phyloP scores from a whole-genome alignment of 2,797 vertebrate species.

The Zalophus californianus region DNA sequence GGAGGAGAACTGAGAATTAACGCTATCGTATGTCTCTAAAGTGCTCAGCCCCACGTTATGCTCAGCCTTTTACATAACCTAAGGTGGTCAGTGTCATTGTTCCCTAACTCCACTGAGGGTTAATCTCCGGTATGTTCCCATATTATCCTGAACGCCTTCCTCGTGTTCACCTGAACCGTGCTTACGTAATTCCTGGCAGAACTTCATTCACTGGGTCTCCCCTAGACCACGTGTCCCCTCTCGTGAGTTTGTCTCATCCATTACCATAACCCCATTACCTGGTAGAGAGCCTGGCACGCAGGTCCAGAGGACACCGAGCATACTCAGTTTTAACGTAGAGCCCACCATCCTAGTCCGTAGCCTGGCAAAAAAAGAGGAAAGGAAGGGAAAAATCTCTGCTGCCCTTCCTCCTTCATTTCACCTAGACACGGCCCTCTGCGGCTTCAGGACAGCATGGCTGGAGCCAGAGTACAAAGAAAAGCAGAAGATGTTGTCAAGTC shows the following conservation, averaged over 20 bases:
- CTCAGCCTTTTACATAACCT: not conserved
- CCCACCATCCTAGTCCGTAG: not conserved
- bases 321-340: not conserved
- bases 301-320: not conserved
- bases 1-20: too few relatives aligned
- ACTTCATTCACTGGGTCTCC: not conserved
- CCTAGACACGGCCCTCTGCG: not conserved
- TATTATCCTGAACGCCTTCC: not conserved
- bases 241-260: not conserved
- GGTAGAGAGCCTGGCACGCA: not conserved
- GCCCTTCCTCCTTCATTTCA: not conserved
- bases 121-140: rapidly evolving
- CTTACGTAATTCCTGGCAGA: not conserved
- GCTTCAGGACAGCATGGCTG: not conserved
- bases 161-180: not conserved
- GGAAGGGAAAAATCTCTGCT: too few relatives aligned
- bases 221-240: not conserved
- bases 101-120: not conserved
- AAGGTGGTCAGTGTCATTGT: not conserved
- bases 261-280: not conserved
- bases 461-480: not conserved
- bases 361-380: not conserved
- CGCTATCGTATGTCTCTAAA: rapidly evolving
- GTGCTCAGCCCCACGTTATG: not conserved
- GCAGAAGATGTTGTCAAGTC: not conserved